Evolutionary conservation across 2,888 invertebrate species (phyloP).

Genomic region (Cecidostiba fungosa): DNA sequence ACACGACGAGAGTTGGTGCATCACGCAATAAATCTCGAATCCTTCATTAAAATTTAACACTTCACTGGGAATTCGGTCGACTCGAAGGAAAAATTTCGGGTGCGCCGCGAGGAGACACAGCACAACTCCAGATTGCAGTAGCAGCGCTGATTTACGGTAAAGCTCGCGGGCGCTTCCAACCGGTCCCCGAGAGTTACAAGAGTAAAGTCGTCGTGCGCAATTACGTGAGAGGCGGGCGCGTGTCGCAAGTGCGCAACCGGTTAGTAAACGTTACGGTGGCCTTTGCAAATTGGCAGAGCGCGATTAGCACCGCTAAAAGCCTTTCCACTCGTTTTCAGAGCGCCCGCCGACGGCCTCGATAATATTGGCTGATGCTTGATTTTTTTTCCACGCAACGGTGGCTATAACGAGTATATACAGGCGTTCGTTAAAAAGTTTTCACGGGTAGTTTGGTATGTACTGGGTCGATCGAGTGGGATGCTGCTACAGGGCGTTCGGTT

Average conservation of each 20-base stretch:
- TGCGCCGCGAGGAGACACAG: not conserved
- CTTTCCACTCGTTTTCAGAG: slow-evolving; percentile 5
- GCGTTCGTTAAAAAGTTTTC: not conserved
- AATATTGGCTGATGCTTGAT: not conserved
- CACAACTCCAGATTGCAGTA: no score
- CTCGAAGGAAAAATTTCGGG: not conserved
- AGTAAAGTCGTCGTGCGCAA: slow-evolving; percentile 18
- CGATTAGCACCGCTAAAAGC: slow-evolving; percentile 31
- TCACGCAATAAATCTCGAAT: not conserved
- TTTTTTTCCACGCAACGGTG: not conserved
- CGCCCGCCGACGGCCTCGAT: not conserved
- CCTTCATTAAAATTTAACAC: not conserved
- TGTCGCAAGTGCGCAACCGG: slow-evolving; percentile 55
- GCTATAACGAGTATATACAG: no score
- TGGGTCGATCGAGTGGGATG: not conserved
- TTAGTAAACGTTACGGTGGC: not conserved
- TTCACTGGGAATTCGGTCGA: not conserved
- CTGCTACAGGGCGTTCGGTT: no score
- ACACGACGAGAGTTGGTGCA: not conserved
- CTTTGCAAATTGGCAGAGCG: slow-evolving; percentile 47
- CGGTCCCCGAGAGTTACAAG: not conserved
- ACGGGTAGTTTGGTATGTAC: not conserved
- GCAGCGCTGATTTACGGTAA: slow-evolving; percentile 37
- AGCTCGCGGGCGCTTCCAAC: slow-evolving; percentile 1
- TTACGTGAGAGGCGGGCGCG: slow-evolving; percentile 46